Conservation (phyloP, 2,797 vertebrate genomes). For the Heteromormyrus szaboi region DNA sequence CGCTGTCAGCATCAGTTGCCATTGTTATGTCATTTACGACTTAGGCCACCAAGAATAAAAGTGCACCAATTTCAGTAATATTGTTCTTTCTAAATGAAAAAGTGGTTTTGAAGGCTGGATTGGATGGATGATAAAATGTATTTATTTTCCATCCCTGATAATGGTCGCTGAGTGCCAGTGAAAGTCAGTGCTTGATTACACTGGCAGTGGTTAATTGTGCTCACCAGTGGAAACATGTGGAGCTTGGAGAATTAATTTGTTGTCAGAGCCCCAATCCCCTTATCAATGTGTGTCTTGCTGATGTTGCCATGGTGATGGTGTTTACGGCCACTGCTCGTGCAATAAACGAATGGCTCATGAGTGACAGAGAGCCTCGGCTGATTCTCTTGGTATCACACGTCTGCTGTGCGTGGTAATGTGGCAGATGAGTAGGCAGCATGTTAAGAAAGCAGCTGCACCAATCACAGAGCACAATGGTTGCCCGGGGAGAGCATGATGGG, state of each 20-base stretch:
- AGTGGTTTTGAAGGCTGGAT: background rate
- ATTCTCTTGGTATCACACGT: background rate
- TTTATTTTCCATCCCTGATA: background rate
- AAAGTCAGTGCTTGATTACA: slow-evolving; percentile 42
- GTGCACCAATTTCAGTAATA: background rate
- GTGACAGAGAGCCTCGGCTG: slow-evolving; percentile 69
- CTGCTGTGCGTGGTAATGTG: slow-evolving; percentile 1
- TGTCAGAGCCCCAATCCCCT: slow-evolving; percentile 68
- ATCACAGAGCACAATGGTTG: background rate
- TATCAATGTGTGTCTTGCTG: slow-evolving; percentile 67
- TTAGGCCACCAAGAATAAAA: background rate
- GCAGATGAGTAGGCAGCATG: background rate
- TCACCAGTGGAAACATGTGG: slow-evolving; percentile 49
- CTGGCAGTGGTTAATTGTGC: slow-evolving; percentile 53
- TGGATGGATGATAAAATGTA: background rate
- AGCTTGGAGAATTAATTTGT: slow-evolving; percentile 57
- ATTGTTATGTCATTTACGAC: background rate
- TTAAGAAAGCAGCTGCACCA: background rate
- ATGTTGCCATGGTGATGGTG: slow-evolving; percentile 81
- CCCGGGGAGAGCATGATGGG: background rate
- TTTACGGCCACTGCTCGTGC: slow-evolving; percentile 69
- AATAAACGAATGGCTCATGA: slow-evolving; percentile 72
- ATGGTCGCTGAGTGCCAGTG: slow-evolving; percentile 10
- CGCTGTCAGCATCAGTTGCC: background rate
- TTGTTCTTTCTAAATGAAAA: background rate